Evolutionary conservation across 2,797 vertebrate species (phyloP).

Genomic region (Rousettus madagascariensis): DNA sequence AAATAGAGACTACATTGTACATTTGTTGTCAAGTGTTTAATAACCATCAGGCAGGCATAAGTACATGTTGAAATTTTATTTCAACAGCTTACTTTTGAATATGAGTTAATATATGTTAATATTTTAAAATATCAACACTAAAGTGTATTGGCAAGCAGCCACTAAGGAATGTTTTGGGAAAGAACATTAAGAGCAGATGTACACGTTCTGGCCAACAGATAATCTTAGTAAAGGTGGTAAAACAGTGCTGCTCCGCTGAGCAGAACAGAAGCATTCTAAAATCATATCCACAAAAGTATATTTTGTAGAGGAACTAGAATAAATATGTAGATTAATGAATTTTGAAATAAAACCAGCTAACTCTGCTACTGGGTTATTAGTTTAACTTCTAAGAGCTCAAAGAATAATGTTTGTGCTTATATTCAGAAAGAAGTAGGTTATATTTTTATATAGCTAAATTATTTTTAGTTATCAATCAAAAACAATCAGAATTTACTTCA

Average conservation of each 20-base stretch:
- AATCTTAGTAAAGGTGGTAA: constrained; percentile 32
- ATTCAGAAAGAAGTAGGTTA: not conserved
- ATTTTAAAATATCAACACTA: constrained; percentile 54
- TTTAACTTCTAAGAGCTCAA: constrained; percentile 8
- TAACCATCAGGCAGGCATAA: constrained; percentile 14
- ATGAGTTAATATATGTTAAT: constrained; percentile 52
- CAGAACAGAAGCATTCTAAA: constrained; percentile 17
- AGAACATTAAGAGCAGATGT: constrained; percentile 59
- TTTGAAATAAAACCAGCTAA: constrained; percentile 42
- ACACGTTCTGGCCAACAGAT: constrained; percentile 44
- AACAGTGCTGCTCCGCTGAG: not conserved
- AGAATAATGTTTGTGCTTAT: constrained; percentile 2
- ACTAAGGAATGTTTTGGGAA: constrained; percentile 47
- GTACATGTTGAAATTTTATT: constrained; percentile 61
- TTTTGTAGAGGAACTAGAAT: constrained; percentile 56
- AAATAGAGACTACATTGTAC: not conserved
- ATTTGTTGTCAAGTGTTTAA: constrained; percentile 28
- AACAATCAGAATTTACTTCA: constrained; percentile 4
- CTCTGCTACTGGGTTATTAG: not conserved
- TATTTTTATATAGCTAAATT: not conserved
- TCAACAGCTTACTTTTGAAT: constrained; percentile 52
- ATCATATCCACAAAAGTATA: not conserved
- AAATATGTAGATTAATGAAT: not conserved
- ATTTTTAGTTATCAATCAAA: constrained; percentile 12
- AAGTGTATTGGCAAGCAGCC: constrained; percentile 33